Percentiles rank a stretch among this genome's conserved stretches.
These are phyloP conservation scores for Oceanites oceanicus DNA, from an alignment of 2,113 vertebrate genomes.

Conservation along the genomic window DNA sequence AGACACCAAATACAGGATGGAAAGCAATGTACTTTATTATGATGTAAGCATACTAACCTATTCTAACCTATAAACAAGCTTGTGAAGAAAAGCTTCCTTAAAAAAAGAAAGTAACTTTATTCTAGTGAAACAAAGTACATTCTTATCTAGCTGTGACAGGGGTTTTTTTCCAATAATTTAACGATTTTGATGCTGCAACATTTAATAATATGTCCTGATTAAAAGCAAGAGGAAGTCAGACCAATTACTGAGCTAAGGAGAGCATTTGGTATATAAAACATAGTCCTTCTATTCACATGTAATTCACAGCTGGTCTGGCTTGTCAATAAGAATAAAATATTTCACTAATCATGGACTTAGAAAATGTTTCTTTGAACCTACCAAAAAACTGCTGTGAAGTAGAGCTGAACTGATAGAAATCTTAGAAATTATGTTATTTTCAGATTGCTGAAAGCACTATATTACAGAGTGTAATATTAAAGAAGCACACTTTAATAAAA, in stretches of 20 bases:
- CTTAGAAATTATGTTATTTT: not conserved
- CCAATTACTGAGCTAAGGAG: not conserved
- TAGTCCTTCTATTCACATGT: not conserved
- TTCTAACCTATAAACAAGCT: not conserved
- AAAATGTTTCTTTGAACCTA: not conserved
- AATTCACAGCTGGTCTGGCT: not conserved
- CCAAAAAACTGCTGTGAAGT: not conserved
- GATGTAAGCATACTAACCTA: not conserved
- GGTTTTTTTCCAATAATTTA: not conserved
- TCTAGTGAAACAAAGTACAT: not conserved
- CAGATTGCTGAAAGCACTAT: not conserved
- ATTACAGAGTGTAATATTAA: not conserved
- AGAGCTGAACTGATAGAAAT: not conserved
- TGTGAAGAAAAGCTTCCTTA: not conserved
- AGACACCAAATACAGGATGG: not conserved
- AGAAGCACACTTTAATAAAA: not conserved
- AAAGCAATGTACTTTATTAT: not conserved
- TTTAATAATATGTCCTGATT: not conserved
- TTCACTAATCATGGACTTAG: not conserved
- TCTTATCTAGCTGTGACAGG: not conserved
- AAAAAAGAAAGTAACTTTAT: not conserved
- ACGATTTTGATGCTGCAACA: not conserved
- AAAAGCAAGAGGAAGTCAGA: not conserved
- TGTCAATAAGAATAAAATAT: not conserved
- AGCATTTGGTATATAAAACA: not conserved